phyloP scores from a whole-genome alignment of 2,113 vertebrate species.

The Orcinus orca region DNA sequence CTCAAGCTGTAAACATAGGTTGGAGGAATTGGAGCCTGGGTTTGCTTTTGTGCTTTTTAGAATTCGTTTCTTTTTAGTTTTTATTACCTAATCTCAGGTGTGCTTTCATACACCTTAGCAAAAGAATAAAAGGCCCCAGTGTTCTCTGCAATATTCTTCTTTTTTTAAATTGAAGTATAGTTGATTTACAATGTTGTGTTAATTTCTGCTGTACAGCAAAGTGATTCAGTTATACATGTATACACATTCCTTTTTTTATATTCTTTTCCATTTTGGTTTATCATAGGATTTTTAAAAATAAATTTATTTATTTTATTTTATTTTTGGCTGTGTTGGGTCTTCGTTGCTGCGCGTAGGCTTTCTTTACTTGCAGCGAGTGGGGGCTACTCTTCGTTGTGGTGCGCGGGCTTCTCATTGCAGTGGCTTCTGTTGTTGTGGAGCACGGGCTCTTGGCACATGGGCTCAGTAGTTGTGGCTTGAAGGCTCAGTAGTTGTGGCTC shows the following conservation, averaged over 20 bases:
- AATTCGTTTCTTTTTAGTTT: not conserved
- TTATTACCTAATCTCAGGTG: not conserved
- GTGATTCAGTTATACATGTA: not conserved
- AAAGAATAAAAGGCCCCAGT: not conserved
- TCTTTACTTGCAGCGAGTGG: no score
- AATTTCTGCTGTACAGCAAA: not conserved
- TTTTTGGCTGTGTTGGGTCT: no score
- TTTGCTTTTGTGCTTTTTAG: not conserved
- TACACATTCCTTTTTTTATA: not conserved
- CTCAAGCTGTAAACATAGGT: not conserved
- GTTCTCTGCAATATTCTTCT: not conserved
- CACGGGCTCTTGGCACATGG: no score
- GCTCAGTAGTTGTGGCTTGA: no score
- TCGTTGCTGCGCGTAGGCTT: no score
- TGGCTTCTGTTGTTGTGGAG: no score
- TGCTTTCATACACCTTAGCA: not conserved
- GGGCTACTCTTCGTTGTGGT: no score
- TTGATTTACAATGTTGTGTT: not conserved
- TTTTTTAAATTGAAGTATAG: not conserved
- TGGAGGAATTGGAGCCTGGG: not conserved
- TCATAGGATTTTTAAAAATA: not conserved
- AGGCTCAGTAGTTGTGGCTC: no score
- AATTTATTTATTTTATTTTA: no score
- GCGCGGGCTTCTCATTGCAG: no score
- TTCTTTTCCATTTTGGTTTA: not conserved